Evolutionary conservation across 2,888 invertebrate species (phyloP).

Genomic region (Synanthedon vespiformis): DNA sequence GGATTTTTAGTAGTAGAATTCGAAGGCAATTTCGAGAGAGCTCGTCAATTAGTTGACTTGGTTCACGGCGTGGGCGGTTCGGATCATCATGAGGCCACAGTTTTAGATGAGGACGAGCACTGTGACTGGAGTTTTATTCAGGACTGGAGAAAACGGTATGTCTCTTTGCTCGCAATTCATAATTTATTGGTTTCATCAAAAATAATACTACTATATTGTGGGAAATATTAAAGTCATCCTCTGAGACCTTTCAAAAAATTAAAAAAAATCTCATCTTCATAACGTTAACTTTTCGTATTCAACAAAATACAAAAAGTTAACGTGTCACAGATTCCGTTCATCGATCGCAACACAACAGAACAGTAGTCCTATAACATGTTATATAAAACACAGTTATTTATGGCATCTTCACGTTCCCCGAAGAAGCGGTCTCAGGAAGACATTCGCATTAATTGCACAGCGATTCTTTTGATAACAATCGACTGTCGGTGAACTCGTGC

Average conservation of each 20-base stretch:
- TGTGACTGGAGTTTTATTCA: conserved; percentile 83
- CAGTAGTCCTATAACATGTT: neutral
- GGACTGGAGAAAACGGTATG: conserved; percentile 78
- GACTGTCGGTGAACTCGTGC: conserved; percentile 40
- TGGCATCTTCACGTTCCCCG: conserved; percentile 12
- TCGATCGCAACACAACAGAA: neutral
- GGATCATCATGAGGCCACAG: conserved; percentile 57
- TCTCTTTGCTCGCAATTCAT: conserved; percentile 4
- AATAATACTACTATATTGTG: too few relatives aligned
- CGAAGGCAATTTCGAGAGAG: conserved; percentile 72
- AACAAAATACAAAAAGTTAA: neutral
- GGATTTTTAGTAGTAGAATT: conserved; percentile 74
- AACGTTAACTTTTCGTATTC: too few relatives aligned
- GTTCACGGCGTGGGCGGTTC: conserved; percentile 55
- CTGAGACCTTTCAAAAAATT: too few relatives aligned
- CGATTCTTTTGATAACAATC: conserved; percentile 46
- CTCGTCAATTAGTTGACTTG: conserved; percentile 72
- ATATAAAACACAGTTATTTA: conserved; percentile 2
- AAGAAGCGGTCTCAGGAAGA: conserved; percentile 29
- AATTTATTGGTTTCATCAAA: neutral
- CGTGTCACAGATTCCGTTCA: neutral
- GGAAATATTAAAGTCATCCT: too few relatives aligned
- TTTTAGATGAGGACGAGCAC: conserved; percentile 60
- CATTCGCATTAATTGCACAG: conserved; percentile 43
- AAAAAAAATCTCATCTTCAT: too few relatives aligned